Base-by-base conservation (phyloP, 2,797 vertebrate genomes). In the Dryobates pubescens region DNA sequence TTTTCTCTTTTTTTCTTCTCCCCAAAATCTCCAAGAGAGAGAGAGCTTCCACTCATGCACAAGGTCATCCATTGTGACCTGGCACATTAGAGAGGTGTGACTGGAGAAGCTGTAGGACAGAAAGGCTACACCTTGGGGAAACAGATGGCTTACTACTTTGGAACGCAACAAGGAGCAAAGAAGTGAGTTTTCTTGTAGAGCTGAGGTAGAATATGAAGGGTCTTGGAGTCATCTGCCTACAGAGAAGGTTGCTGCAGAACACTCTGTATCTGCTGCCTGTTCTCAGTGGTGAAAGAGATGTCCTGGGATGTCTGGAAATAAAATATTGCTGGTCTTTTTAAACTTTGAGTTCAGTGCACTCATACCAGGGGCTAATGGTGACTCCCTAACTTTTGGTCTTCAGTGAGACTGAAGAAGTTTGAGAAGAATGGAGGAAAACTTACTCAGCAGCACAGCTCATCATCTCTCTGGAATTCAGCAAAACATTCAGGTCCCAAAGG, bases 41-140 rank as follows among this genome's bases (percentile, higher is more conserved):
- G 73, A 51, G 41, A 89, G 53, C 24, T 81, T 58, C n/a, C 1
- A 4, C 18, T 56, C 14, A 56, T 61, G 68, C 34, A 41, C 9
- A 27, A 36, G 36, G 58, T 51, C 30, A 43, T 16, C 41, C 36
- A 1, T 4, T 0, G 6, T 62, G 51, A 36, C 22, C 32, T 63
- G 53, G 23, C 0, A 0, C 0, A 0, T 19, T n/a, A 17, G 41
- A 32, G 17, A 54, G 19, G 9, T 36, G 38, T 45, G n/a, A 54
- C 29, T 29, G 62, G 36, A 19, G 17, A 13, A 67, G 24, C n/a
- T 0, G 1, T 9, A 29, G 69, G 53, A 34, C 38, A 58, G 53
- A 57, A 79, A 17, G 11, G 57, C 51, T 71, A 56, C 9, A 41
- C n/a, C 38, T 19, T 19, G 32, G 38, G 24, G n/a, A 76, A 11